A percentile compares a stretch with the other conserved stretches of the same genome.
Evolutionary conservation across 2,113 vertebrate genomes (phyloP).

Genomic region (Gambusia holbrooki): DNA sequence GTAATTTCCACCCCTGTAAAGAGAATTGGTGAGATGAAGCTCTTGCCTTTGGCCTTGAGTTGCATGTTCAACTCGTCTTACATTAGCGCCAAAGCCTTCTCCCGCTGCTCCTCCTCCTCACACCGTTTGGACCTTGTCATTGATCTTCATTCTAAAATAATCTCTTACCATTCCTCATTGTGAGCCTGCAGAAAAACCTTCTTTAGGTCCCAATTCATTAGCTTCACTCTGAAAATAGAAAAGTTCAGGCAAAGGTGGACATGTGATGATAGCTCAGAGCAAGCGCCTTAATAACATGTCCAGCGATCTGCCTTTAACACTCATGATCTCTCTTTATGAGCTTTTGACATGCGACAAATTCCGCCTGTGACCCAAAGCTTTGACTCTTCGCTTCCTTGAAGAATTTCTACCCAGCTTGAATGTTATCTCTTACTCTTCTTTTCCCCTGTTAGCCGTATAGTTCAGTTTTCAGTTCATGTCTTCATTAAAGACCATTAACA

Average conservation of each 20-base stretch:
- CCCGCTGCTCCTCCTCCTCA: constrained; percentile 53
- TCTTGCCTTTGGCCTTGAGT: constrained; percentile 75
- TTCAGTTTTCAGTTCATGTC: constrained; percentile 89
- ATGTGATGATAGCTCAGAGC: constrained; percentile 61
- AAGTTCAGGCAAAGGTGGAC: constrained; percentile 69
- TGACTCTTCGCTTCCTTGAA: neutral
- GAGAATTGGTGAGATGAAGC: constrained; percentile 73
- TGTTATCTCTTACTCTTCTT: constrained; percentile 42
- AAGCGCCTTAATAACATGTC: constrained; percentile 64
- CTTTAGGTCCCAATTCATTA: constrained; percentile 75
- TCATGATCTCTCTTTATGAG: constrained; percentile 53
- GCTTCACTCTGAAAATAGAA: constrained; percentile 78
- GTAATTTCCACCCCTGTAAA: constrained; percentile 74
- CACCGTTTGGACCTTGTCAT: constrained; percentile 74
- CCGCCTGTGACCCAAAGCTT: constrained; percentile 34
- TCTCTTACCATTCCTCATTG: constrained; percentile 80
- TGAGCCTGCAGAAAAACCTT: constrained; percentile 78
- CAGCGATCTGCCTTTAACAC: constrained; percentile 60
- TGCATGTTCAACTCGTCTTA: constrained; percentile 71
- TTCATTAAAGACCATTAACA: constrained; percentile 96
- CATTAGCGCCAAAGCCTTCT: constrained; percentile 62
- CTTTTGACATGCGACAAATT: constrained; percentile 38
- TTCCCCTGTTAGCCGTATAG: constrained; percentile 83
- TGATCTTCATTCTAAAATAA: constrained; percentile 83
- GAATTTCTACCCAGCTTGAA: constrained; percentile 7